Evolutionary conservation across 1,140 invertebrate genomes (phyloP).

Genomic region (Drosophila trapezifrons): DNA sequence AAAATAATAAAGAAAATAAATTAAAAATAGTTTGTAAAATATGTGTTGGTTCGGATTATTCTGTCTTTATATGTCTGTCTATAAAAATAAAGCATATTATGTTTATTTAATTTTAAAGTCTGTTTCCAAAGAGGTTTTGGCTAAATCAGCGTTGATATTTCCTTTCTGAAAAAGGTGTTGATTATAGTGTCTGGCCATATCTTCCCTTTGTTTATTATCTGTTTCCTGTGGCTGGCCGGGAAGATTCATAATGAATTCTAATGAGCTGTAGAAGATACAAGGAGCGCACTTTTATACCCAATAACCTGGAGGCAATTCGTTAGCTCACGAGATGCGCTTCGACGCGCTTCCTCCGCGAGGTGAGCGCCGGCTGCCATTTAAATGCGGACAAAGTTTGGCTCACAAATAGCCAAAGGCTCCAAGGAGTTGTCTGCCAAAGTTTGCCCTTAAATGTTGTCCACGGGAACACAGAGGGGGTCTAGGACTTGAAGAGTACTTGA

Average conservation of each 20-base stretch:
- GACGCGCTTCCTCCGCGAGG: slow-evolving; percentile 54
- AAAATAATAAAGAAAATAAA: too few species aligned
- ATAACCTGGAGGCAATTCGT: slow-evolving; percentile 58
- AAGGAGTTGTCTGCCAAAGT: slow-evolving; percentile 54
- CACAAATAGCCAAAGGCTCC: slow-evolving; percentile 66
- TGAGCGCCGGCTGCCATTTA: slow-evolving; percentile 6
- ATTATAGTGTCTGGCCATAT: slow-evolving; percentile 29
- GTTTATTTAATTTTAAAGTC: too few species aligned
- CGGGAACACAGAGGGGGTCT: not conserved
- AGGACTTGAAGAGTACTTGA: not conserved
- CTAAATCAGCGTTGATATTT: not conserved
- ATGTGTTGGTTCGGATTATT: too few species aligned
- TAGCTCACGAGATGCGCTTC: slow-evolving; percentile 55
- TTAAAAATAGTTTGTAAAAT: too few species aligned
- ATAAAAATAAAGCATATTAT: too few species aligned
- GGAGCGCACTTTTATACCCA: slow-evolving; percentile 2
- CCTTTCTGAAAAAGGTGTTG: slow-evolving; percentile 53
- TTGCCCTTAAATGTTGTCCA: slow-evolving; percentile 16
- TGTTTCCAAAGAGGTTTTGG: too few species aligned
- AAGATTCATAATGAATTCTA: slow-evolving; percentile 70
- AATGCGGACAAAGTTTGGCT: slow-evolving; percentile 47
- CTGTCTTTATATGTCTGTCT: too few species aligned
- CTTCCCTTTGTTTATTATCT: not conserved
- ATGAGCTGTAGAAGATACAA: slow-evolving; percentile 53
- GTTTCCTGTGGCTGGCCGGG: slow-evolving; percentile 1